Evolutionary conservation across 2,797 vertebrate genomes (phyloP), one percentile per base, ranked within the genome.

Genomic region (Mustela erminea): DNA sequence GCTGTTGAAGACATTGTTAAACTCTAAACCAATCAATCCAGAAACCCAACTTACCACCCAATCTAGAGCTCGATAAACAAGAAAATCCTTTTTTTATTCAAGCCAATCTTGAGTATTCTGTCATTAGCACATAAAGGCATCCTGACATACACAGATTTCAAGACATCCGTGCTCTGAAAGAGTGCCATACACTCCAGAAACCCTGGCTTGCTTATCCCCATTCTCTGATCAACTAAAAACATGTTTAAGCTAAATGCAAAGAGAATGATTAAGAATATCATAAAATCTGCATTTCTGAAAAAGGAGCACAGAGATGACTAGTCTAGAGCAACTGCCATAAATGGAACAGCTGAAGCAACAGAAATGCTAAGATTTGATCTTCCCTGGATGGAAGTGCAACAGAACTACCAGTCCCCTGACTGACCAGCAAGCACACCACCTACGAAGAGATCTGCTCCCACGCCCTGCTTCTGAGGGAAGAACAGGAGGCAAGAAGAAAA

Each of bases 31-130:
- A 60, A 43, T 46, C 74, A 87, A 64, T 13, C 32, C 7, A 14
- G 77, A 85, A 96, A 97, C 41, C 81, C 60, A 81, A 78, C 7
- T 68, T 56, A 41, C 56, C 89, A 64, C 12, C 7, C 21, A 93
- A 81, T 75, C 5, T 3, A 25, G 43, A 93, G 41, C 81, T n/a
- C 75, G 4, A 75, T 29, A 77, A 85, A 54, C 27, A 60, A 72
- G 52, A 77, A 90, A 80, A 72, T 43, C 32, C 35, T 4, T 32
- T 68, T 78, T 78, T 12, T 17, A 46, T 23, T 72, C 62, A 64
- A 84, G 38, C 41, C 83, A 4, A 7, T n/a, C 18, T 60, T 60
- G 25, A 83, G 62, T 68, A 62, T n/a, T 68, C 43, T 17, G 29
- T 38, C 58, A 72, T 49, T 58, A 75, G 68, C 91, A 84, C 60